phyloP scores from a whole-genome alignment of 2,888 invertebrate genomes.

The Polia nebulosa region DNA sequence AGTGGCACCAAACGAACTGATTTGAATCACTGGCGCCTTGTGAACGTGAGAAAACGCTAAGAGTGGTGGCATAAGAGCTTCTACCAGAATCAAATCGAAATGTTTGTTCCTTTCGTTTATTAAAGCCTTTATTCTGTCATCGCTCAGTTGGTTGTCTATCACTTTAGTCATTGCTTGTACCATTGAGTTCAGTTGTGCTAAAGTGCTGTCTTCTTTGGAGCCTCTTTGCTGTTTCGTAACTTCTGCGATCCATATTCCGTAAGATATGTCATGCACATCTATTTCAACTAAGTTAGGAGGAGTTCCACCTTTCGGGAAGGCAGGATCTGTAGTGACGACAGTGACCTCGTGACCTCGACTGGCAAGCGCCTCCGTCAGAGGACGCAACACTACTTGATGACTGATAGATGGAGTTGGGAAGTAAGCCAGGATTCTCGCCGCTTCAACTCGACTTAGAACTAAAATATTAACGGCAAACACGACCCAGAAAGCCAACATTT shows the following conservation, averaged over 20 bases:
- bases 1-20: constrained; percentile 70
- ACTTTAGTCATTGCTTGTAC: constrained; percentile 23
- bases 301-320: constrained; percentile 67
- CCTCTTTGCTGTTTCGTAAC: constrained; percentile 21
- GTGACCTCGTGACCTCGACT: constrained; percentile 84
- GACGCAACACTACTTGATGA: constrained; percentile 83
- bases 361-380: constrained; percentile 79
- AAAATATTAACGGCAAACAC: not conserved
- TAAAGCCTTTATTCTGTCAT: constrained; percentile 59
- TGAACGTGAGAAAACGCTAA: constrained; percentile 61
- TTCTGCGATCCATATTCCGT: constrained; percentile 58
- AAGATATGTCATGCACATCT: constrained; percentile 74
- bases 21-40: constrained; percentile 69
- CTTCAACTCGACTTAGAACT: constrained; percentile 33
- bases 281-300: constrained; percentile 82
- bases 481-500: constrained; percentile 4
- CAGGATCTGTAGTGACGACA: constrained; percentile 82
- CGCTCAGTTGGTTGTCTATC: constrained; percentile 38
- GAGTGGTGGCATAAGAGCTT: constrained; percentile 56
- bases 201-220: constrained; percentile 23
- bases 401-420: constrained; percentile 83
- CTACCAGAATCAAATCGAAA: constrained; percentile 71
- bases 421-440: constrained; percentile 67
- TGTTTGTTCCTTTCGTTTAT: constrained; percentile 54
- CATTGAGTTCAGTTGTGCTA: constrained; percentile 14